Percentiles rank a stretch among this genome's conserved stretches.
These are phyloP conservation scores for Andricus quercusramuli DNA, from an alignment of 2,888 invertebrate genomes.

Conservation along the genomic window DNA sequence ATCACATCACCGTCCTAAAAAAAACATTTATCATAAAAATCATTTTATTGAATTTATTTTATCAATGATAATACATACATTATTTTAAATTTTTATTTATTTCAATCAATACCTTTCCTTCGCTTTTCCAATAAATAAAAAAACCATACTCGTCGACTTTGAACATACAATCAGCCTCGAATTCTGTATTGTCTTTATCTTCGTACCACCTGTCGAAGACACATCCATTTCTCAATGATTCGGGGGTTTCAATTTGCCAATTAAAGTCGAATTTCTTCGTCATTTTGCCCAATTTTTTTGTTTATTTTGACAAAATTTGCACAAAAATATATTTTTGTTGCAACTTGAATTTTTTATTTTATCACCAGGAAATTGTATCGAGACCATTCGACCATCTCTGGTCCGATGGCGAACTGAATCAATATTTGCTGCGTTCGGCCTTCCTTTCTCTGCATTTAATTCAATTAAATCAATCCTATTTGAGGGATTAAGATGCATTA, in stretches of 20 bases:
- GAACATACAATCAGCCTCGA: conserved; percentile 81
- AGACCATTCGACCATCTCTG: conserved; percentile 12
- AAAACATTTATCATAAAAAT: conserved; percentile 17
- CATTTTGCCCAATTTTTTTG: conserved; percentile 72
- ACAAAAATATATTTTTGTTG: conserved; percentile 4
- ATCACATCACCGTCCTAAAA: conserved; percentile 75
- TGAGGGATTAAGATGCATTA: conserved; percentile 65
- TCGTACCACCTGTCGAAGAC: conserved; percentile 85
- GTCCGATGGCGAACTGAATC: conserved; percentile 46
- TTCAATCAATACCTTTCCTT: conserved; percentile 75
- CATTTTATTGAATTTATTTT: background rate
- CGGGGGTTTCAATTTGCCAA: conserved; percentile 84
- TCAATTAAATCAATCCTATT: conserved; percentile 71
- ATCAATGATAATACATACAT: background rate
- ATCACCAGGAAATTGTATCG: background rate
- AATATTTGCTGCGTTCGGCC: conserved; percentile 22
- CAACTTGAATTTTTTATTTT: conserved; percentile 10
- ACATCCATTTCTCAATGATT: conserved; percentile 81
- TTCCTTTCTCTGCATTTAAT: conserved; percentile 58
- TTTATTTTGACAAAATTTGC: background rate
- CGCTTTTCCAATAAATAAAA: conserved; percentile 85
- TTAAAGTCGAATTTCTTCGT: conserved; percentile 86
- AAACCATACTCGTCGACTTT: conserved; percentile 84
- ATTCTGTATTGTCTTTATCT: conserved; percentile 81
- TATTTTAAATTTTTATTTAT: too few species aligned